Base-by-base conservation (phyloP, 1,140 invertebrate species). In the Drosophila teissieri region DNA sequence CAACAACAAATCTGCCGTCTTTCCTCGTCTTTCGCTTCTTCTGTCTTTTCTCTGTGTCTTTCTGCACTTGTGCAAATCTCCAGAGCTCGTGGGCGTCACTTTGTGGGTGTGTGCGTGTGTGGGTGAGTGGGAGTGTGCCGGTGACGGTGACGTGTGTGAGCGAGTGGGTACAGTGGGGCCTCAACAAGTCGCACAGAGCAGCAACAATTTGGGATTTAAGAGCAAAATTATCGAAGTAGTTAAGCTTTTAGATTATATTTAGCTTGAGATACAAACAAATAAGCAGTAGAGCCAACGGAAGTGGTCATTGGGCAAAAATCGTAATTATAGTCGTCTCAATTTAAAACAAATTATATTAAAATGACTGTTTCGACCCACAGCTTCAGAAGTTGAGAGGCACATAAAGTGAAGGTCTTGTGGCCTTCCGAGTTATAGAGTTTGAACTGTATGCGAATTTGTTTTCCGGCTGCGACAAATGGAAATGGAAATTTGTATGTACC, bases 11-110 rank as follows among this genome's bases (percentile, higher is more conserved):
- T 58, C 42, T 60, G 51, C 56, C 63, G 27, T 44, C n/a, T 39
- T 44, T 31, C 12, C 37, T 37, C n/a, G 37, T 19, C 22, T 24
- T 24, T 72, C 44, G 57, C 36, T 63, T 74, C 51, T 17, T 63
- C 14, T 42, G 36, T 19, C 27, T 17, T 72, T 54, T 61, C 48
- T 14, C 37, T 8, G 31, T 31, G 62, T 74, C 57, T 69, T 46
- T 85, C 63, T 88, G 70, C 82, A 86, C 79, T 86, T 86, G 82
- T 83, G 75, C 82, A 86, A 88, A 86, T 88, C 79, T 88, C 58
- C 75, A 79, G 79, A 77, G 54, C 62, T 69, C 52, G 70, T 79
- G 61, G 60, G 61, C 65, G 60, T 36, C 34, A 15, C 37, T 46
- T 11, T 56, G 15, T 67, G 55, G 34, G 37, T 54, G 58, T 53